These are phyloP conservation scores for Ophioderma brevispina DNA, from an alignment of 35 echinoderm and acorn worm genomes.

Conservation along the genomic window DNA sequence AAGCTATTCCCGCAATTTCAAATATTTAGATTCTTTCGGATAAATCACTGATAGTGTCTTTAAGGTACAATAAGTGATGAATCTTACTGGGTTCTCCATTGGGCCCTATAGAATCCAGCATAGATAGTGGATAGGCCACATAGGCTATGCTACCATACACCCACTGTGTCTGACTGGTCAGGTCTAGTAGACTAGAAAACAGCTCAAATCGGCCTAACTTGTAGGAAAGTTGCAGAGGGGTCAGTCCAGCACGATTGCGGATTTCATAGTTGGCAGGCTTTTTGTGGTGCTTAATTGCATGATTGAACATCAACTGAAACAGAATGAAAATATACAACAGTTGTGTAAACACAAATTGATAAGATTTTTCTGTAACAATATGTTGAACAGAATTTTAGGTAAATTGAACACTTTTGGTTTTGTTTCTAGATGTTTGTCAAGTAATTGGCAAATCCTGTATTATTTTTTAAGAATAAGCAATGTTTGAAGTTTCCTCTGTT, in stretches of 20 bases:
- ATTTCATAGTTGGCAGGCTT: conserved; percentile 73
- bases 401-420: too few relatives aligned
- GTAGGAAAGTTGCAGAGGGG: conserved; percentile 83
- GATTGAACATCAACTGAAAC: conserved; percentile 77
- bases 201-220: conserved; percentile 80
- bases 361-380: too few relatives aligned
- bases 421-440: too few relatives aligned
- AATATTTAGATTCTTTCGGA: too few relatives aligned
- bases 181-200: conserved; percentile 74
- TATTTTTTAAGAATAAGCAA: too few relatives aligned
- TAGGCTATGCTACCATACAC: conserved; percentile 80
- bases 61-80: too few relatives aligned
- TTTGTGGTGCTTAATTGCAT: conserved; percentile 76
- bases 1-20: too few relatives aligned
- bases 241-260: conserved; percentile 75
- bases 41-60: too few relatives aligned
- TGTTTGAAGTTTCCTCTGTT: too few relatives aligned
- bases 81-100: conserved; percentile 79
- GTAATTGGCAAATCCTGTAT: too few relatives aligned
- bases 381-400: too few relatives aligned
- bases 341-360: too few relatives aligned
- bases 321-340: conserved; percentile 15
- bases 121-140: conserved; percentile 79
- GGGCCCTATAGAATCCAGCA: conserved; percentile 78
- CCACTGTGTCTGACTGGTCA: conserved; percentile 87